Conservation (phyloP, 2,113 vertebrate genomes). For the Pomatostomus ruficeps region DNA sequence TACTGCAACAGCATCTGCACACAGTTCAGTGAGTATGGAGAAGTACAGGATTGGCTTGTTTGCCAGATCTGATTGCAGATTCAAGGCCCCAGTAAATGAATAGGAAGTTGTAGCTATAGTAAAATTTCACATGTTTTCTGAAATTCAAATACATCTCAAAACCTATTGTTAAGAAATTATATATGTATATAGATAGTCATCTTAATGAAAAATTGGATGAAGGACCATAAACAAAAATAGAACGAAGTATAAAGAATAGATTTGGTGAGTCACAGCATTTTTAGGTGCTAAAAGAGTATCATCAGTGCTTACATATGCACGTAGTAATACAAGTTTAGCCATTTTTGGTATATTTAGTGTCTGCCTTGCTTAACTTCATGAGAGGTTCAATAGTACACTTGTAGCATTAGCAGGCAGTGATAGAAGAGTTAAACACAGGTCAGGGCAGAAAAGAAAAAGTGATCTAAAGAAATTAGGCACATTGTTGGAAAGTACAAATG, state of each 20-base stretch:
- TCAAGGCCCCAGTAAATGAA: not conserved
- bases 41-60: not conserved
- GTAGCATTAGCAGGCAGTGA: not conserved
- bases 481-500: not conserved
- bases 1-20: slow-evolving; percentile 23
- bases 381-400: not conserved
- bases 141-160: not conserved
- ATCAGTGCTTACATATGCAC: not conserved
- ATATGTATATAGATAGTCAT: not conserved
- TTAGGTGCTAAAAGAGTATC: not conserved
- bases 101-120: not conserved
- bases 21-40: not conserved
- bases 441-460: not conserved
- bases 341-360: not conserved
- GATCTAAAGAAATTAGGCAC: not conserved
- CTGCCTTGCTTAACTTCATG: not conserved
- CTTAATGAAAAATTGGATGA: not conserved
- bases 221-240: slow-evolving; percentile 1
- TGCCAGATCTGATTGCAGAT: slow-evolving; percentile 10
- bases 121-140: not conserved
- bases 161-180: not conserved
- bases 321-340: not conserved
- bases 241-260: not conserved
- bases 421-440: not conserved
- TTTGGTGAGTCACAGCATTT: slow-evolving; percentile 20